These are phyloP conservation scores for Stigmatopora argus DNA, from an alignment of 2,113 vertebrate species.

Conservation along the genomic window DNA sequence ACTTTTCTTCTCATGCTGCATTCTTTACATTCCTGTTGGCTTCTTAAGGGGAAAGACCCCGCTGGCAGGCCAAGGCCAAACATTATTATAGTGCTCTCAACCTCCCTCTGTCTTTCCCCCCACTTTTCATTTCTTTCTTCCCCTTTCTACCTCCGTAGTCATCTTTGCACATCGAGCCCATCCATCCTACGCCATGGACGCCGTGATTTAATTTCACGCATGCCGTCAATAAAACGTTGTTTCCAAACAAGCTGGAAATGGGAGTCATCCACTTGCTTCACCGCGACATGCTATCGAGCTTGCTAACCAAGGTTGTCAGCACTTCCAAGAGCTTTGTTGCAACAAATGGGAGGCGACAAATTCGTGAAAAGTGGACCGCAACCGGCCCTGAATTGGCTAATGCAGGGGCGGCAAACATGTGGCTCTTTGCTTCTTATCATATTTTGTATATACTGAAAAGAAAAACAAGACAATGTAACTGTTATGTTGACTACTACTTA, in stretches of 20 bases:
- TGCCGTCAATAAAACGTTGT: constrained; percentile 25
- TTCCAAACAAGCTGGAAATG: constrained; percentile 30
- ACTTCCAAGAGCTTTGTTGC: constrained; percentile 5
- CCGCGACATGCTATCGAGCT: constrained; percentile 9
- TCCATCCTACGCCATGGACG: not conserved
- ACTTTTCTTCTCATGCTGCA: constrained; percentile 58
- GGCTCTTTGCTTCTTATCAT: constrained; percentile 22
- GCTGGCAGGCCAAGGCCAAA: constrained; percentile 63
- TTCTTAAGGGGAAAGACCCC: constrained; percentile 68
- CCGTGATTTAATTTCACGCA: constrained; percentile 19
- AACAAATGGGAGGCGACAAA: constrained; percentile 45
- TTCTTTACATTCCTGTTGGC: constrained; percentile 68
- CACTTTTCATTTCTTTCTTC: constrained; percentile 5
- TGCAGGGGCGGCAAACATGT: not conserved
- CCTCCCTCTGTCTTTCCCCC: constrained; percentile 21
- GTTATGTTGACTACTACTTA: too few relatives aligned
- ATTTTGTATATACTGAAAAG: too few relatives aligned
- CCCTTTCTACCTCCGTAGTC: not conserved
- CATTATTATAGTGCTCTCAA: constrained; percentile 56
- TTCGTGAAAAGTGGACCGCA: constrained; percentile 46
- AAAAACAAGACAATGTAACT: not conserved
- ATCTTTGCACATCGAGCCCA: not conserved
- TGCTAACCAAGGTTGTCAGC: not conserved
- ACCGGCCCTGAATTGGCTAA: constrained; percentile 46
- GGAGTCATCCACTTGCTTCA: constrained; percentile 22